A percentile compares a stretch with the other conserved stretches of the same genome.
These are phyloP conservation scores for Orussus abietinus DNA, from an alignment of 1,140 invertebrate species.

Conservation along the genomic window DNA sequence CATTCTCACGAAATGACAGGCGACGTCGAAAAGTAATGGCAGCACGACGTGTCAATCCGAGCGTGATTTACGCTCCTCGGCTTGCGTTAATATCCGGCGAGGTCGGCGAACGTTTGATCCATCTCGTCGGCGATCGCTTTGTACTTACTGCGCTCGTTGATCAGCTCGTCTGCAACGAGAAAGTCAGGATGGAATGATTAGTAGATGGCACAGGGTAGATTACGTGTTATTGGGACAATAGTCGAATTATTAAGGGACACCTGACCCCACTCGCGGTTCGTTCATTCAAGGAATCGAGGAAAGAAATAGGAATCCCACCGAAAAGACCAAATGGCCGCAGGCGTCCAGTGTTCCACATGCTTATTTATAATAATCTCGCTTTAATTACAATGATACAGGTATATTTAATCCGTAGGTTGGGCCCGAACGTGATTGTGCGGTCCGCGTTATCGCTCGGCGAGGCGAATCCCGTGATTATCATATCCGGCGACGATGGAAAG, in stretches of 20 bases:
- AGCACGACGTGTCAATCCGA: conserved; percentile 25
- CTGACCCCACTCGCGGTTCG: no score
- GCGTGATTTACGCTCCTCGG: conserved; percentile 13
- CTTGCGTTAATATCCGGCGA: conserved; percentile 75
- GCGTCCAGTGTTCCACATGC: no score
- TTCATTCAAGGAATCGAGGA: no score
- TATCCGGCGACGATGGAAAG: conserved; percentile 12
- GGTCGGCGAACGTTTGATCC: conserved; percentile 92
- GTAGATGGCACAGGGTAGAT: conserved; percentile 24
- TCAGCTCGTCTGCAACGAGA: conserved; percentile 82
- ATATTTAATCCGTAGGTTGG: conserved; percentile 11
- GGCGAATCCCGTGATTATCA: conserved; percentile 19
- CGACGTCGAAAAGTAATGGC: no score
- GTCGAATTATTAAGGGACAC: no score
- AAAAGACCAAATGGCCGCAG: no score
- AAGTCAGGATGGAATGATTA: no score
- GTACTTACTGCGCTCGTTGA: conserved; percentile 96
- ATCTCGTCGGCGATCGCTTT: conserved; percentile 96
- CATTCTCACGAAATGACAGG: no score
- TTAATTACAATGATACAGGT: conserved; percentile 49
- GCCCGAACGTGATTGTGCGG: conserved; percentile 2
- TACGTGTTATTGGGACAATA: conserved; percentile 25
- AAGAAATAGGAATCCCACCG: no score
- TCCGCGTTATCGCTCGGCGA: conserved; percentile 4
- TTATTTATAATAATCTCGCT: conserved; percentile 33